Evolutionary conservation across 2,888 invertebrate genomes (phyloP).

Genomic region (Hemicrepidius hirtus): DNA sequence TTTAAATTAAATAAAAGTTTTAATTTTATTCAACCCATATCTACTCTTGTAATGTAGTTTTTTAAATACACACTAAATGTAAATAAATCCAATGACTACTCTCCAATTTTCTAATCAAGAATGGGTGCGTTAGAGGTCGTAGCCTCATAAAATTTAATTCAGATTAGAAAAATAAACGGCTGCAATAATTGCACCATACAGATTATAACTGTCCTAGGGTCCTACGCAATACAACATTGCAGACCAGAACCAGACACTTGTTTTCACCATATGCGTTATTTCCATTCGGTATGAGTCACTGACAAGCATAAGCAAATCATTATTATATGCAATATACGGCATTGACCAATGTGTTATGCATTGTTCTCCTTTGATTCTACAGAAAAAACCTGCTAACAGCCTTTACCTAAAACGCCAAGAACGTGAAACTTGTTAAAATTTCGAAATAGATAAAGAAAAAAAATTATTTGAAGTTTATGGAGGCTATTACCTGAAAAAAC

Average conservation of each 20-base stretch:
- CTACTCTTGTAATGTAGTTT: too few relatives aligned
- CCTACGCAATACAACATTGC: constrained; percentile 13
- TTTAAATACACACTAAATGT: too few relatives aligned
- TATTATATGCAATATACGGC: constrained; percentile 13
- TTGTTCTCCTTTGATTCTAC: constrained; percentile 5
- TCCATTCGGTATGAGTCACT: neutral
- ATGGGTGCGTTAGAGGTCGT: constrained; percentile 15
- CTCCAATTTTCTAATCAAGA: constrained; percentile 23
- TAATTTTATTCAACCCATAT: too few relatives aligned
- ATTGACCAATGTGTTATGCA: constrained; percentile 22
- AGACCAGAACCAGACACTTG: constrained; percentile 36
- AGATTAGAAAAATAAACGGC: constrained; percentile 20
- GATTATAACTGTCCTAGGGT: constrained; percentile 3
- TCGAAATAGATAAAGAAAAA: too few relatives aligned
- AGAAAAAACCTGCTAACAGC: constrained; percentile 7
- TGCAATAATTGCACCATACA: constrained; percentile 18
- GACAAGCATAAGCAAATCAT: constrained; percentile 9
- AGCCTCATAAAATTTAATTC: constrained; percentile 5
- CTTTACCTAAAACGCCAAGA: constrained; percentile 7
- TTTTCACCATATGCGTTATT: constrained; percentile 24
- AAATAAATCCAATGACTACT: too few relatives aligned
- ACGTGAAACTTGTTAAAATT: too few relatives aligned
- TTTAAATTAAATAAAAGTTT: too few relatives aligned
- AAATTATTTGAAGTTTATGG: too few relatives aligned
- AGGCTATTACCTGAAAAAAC: too few relatives aligned